A percentile compares a stretch with the other conserved stretches of the same genome.
These are phyloP conservation scores for Pogonognathellus flavescens DNA, from an alignment of 1,140 invertebrate genomes.

Conservation along the genomic window DNA sequence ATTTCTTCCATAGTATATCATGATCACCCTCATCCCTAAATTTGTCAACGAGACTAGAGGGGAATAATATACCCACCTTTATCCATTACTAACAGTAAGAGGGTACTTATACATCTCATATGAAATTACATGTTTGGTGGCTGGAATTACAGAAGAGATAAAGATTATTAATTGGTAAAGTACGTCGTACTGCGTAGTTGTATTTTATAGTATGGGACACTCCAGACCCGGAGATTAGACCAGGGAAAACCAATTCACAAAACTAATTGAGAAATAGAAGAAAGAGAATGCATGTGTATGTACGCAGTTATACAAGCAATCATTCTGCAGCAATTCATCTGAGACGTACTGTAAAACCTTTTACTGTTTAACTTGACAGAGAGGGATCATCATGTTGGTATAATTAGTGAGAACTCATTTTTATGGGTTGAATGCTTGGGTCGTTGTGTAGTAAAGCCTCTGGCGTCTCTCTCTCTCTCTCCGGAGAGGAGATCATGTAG, in stretches of 20 bases:
- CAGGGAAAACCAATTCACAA: not conserved
- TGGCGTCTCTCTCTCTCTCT: not conserved
- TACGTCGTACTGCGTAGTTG: too few species aligned
- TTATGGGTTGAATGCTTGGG: not conserved
- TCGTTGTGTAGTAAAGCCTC: not conserved
- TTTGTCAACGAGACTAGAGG: too few species aligned
- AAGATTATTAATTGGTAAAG: not conserved
- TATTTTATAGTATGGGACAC: not conserved
- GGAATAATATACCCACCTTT: too few species aligned
- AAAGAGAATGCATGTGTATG: not conserved
- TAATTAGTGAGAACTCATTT: not conserved
- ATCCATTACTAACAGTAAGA: too few species aligned
- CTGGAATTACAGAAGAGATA: not conserved
- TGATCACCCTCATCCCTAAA: too few species aligned
- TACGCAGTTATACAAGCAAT: not conserved
- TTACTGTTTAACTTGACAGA: not conserved
- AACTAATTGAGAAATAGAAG: not conserved
- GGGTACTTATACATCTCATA: too few species aligned
- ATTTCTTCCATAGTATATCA: too few species aligned
- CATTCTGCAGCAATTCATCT: too few species aligned
- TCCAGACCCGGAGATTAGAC: not conserved
- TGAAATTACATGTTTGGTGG: too few species aligned
- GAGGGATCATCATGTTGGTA: slow-evolving; percentile 3
- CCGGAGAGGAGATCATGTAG: too few species aligned
- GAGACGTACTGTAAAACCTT: not conserved